Evolutionary conservation across 2,113 vertebrate species (phyloP).

Genomic region (Cyanoderma ruficeps): DNA sequence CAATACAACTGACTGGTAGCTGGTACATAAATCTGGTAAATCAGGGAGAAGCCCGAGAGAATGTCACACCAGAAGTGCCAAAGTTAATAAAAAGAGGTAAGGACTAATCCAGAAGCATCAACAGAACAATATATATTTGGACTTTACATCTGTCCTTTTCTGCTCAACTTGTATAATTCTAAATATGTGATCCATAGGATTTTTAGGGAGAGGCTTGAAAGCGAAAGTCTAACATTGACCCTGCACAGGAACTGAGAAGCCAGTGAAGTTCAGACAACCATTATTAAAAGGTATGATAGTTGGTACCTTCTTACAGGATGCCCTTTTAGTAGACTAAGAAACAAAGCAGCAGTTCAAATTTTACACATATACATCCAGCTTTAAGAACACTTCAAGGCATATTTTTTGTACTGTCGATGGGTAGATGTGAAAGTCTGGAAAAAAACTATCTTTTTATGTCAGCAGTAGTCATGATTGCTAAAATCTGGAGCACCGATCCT

Average conservation of each 20-base stretch:
- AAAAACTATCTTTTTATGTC: background rate
- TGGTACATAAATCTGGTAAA: background rate
- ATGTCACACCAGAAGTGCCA: background rate
- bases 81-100: background rate
- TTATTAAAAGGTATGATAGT: background rate
- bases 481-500: background rate
- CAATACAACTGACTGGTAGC: background rate
- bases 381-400: background rate
- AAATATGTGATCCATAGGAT: background rate
- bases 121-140: background rate
- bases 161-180: background rate
- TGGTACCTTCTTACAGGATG: background rate
- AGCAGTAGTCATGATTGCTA: background rate
- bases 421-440: background rate
- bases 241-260: background rate
- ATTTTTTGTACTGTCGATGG: background rate
- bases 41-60: background rate
- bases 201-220: background rate
- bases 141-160: background rate
- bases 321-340: background rate
- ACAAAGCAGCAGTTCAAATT: background rate
- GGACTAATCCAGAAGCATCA: background rate
- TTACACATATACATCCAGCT: background rate
- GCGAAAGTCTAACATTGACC: rapidly evolving
- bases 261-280: background rate